Base-by-base conservation (phyloP, 2,888 invertebrate genomes). In the Gasteruption jaculator region DNA sequence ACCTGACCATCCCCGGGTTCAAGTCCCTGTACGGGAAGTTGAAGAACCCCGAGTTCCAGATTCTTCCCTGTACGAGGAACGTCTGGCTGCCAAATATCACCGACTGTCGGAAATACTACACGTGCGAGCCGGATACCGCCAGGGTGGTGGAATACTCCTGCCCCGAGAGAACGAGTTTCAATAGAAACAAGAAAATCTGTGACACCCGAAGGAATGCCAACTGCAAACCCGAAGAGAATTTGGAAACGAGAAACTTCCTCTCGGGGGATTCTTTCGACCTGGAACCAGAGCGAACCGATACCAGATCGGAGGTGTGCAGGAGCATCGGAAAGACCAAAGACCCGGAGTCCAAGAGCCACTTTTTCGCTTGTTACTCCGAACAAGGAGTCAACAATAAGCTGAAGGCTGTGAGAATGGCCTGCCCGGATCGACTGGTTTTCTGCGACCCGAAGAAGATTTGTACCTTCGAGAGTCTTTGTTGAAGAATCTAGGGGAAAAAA, bases 71-170 rank as follows among this genome's bases (percentile, higher is more conserved):
- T 41, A 65, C 68, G 14, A 49, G 65, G 6, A 73, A 73, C 1
- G 58, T 73, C 4, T 66, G 76, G 1, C 67, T 75, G 24, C 66
- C 74, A 2, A 76, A 76, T 52, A 51, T 45, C n/a, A 75, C 75
- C 1, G 73, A 75, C 38, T 76, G 76, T 44, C 70, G 66, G 2
- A 73, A 65, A 19, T 76, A 76, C 46, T 76, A 74, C 47, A 71
- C 72, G 1, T 76, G 76, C 50, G 73, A 74, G 48, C 70, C 71
- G 18, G 69, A 66, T 45, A 71, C 67, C 35, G 69, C 72, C 5
- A 63, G 61, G 20, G 62, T 75, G 0, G 52, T 69, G 4, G 70
- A 73, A 12, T 76, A 75, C 50, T 62, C 70, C 2, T 76, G 76
- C 47, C 76, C 76, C 0, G 59, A 64, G 2, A 71, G 66, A 26